Evolutionary conservation across 2,113 vertebrate species (phyloP), one percentile per base, ranked within the genome.

Genomic region (Chaetura pelagica): DNA sequence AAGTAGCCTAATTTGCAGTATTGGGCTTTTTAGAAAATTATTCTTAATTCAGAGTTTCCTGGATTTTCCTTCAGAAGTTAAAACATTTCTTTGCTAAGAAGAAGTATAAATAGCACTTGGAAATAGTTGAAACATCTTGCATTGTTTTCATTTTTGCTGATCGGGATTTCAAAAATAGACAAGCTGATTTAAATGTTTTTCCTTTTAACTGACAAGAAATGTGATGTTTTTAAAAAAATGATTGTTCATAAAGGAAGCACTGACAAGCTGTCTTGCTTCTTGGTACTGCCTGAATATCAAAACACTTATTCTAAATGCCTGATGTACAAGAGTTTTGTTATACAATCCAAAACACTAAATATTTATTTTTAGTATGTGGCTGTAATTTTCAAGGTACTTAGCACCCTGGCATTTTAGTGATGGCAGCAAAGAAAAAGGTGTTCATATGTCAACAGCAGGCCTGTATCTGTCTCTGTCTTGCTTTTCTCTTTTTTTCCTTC

Each of bases 131-230:
- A 92, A 69, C 57, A 52, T 84, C 62, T 71, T 90, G 38, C 67
- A 93, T 96, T 95, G 71, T 68, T 93, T 91, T 85, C 81, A 84
- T 90, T 93, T 96, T 93, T 95, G 61, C 61, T 95, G 82, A 89
- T 94, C 38, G 73, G 84, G 19, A 18, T 86, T 93, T 92, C 71
- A 85, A 88, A 95, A 95, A 94, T 57, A 97, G 92, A 95, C 77
- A 94, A 88, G 77, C 72, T 95, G 86, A 79, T 96, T 96, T 94
- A 91, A 95, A 82, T 14, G 21, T 75, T 94, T 92, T 96, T 94
- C 35, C 72, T 94, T 96, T 84, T 59, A 93, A 86, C 72, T 94
- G 93, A 87, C 90, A 93, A 88, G 82, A 93, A 86, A 63, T 6
- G 29, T 1, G 49, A 49, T 49, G 49, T 22, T 49, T 49, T 49